Percentiles rank a stretch among this genome's conserved stretches.
Conservation (phyloP, 2,113 vertebrate genomes). For the Cebus imitator region DNA sequence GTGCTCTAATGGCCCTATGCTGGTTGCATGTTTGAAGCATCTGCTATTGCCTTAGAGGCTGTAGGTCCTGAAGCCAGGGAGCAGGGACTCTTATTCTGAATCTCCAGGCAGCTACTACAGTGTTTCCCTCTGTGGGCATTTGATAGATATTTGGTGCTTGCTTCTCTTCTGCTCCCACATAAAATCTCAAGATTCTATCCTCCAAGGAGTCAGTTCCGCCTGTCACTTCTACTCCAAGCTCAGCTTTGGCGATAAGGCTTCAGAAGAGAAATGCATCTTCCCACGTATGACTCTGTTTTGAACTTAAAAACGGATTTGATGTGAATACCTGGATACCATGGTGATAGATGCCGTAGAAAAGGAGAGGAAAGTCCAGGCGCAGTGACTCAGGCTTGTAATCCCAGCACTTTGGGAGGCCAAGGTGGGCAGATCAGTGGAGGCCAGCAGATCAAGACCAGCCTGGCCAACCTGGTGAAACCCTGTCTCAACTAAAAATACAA, state of each 20-base stretch:
- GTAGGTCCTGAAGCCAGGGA: not conserved
- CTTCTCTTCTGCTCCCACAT: not conserved
- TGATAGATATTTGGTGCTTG: not conserved
- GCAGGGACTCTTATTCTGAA: not conserved
- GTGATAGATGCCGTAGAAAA: constrained; percentile 36
- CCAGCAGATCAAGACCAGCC: no score
- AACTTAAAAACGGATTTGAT: not conserved
- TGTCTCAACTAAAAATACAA: no score
- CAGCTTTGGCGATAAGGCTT: not conserved
- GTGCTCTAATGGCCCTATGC: not conserved
- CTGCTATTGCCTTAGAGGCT: not conserved
- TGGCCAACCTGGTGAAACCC: no score
- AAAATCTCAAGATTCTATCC: not conserved
- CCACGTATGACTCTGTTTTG: not conserved
- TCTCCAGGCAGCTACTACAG: not conserved
- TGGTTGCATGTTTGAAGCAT: not conserved
- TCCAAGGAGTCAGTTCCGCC: not conserved
- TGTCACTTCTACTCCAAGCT: not conserved
- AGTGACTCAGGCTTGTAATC: not conserved
- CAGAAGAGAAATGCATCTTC: not conserved
- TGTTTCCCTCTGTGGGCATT: not conserved
- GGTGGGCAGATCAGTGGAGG: no score
- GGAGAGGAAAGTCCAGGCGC: not conserved
- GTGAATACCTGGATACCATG: constrained; percentile 16
- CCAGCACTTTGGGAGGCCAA: no score